Evolutionary conservation across 2,113 vertebrate species (phyloP), one percentile per base, ranked within the genome.

Genomic region (Brachypodius melanocephalos): DNA sequence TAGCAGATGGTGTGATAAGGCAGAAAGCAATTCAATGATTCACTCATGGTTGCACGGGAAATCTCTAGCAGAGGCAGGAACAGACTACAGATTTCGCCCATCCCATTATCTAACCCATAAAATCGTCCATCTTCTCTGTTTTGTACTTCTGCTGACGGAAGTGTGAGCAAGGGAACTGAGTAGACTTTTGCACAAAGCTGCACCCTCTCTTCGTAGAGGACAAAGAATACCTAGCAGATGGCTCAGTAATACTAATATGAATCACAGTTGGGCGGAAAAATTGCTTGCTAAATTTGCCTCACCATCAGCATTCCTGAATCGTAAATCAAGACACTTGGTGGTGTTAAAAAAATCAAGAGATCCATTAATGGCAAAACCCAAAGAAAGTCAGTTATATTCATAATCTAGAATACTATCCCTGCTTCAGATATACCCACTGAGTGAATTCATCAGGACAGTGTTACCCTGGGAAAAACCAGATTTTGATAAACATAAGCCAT

Each of bases 201-300:
- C 69, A 92, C 34, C 20, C 54, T 89, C 49, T 68, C 55, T 88
- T 54, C 62, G 38, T 16, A 71, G 74, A 94, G 79, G 86, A 93
- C 88, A 96, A 96, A 94, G 49, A 92, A 90, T 86, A 95, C 72
- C 92, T 92, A 91, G 78, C 93, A 96, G 92, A 89, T 92, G 93
- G 92, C 80, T 93, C 84, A 87, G 75, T 85, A 90, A 93, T 73
- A 90, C 72, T 89, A 96, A 87, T 72, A 93, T 77, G 91, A 96
- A 93, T 94, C 82, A 93, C 32, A 78, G 58, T 14, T 65, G 57
- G 81, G 85, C 38, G 89, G 89, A 95, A 89, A 95, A 96, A 92
- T 61, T 67, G 58, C 74, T 85, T 94, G 88, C 88, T 97, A 95
- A 95, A 96, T 96, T 94, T 95, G 72, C 77, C 77, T 95, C 49